Base-by-base conservation (phyloP, 2,797 vertebrate species). In the Crax fasciolata region DNA sequence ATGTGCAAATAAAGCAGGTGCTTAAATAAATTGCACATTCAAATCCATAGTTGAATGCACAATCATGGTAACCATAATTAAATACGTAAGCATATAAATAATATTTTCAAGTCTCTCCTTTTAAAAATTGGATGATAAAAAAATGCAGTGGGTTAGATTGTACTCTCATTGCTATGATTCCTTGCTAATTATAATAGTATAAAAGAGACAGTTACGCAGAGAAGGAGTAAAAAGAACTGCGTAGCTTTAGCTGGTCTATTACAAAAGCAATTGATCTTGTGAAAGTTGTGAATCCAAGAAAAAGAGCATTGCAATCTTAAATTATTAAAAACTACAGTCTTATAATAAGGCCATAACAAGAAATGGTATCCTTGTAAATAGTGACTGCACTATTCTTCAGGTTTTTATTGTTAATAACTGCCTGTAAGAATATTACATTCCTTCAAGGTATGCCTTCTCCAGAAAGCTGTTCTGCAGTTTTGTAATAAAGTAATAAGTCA, bases 351-450 rank as follows among this genome's bases (percentile, higher is more conserved):
- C 71, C 41, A 18, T 82, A 84, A 89, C 44, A 58, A 76, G 78
- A 67, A 95, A 74, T 44, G 6, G 14, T 84, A 87, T 88, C 89
- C 89, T 84, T 91, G 79, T 72, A 90, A 92, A 86, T 39, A 72
- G 52, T 38, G 54, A 68, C 72, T 92, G 25, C 41, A 38, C 25
- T 81, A 3, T 79, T 90, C 52, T 85, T 91, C 72, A 68, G 44
- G 3, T 73, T 92, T 91, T 91, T 90, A 70, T 78, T 78, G 67
- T 86, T 86, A 85, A 66, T 93, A 90, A 84, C 43, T 78, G 39
- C 62, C 76, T 90, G 66, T 79, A 59, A 66, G 76, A 67, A 41
- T 72, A 66, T 90, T 90, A 16, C 48, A 28, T 88, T 93, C 66
- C 70, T 88, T 81, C 79, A 59, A 84, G 87, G 30, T 76, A 54